Percentiles rank a stretch among this genome's conserved stretches.
Evolutionary conservation across 2,888 invertebrate species (phyloP).

Genomic region (Lumbricus terrestris): DNA sequence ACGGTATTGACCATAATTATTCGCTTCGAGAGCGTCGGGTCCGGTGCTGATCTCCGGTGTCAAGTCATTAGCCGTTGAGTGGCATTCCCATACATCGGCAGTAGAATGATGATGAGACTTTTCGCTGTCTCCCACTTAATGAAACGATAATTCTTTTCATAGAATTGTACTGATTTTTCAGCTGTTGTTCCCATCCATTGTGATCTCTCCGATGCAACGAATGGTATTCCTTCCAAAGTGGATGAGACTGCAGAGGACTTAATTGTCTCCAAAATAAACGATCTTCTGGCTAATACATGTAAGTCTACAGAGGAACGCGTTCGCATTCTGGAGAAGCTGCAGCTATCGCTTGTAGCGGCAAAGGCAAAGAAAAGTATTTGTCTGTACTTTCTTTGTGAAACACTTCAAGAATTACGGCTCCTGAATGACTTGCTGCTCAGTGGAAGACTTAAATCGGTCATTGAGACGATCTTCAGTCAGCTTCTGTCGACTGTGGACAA

Average conservation of each 20-base stretch:
- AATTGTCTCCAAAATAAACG: background rate
- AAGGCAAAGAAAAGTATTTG: background rate
- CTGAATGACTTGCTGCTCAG: background rate
- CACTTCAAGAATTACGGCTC: background rate
- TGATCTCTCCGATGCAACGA: background rate
- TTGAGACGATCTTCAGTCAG: background rate
- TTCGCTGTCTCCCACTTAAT: no score
- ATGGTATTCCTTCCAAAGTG: background rate
- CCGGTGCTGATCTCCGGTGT: no score
- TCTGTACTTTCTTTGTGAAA: slow-evolving; percentile 12
- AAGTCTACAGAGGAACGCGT: background rate
- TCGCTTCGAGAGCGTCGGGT: no score
- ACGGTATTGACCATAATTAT: no score
- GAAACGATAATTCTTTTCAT: no score
- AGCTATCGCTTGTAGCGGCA: background rate
- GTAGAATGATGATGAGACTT: no score
- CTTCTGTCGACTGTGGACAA: background rate
- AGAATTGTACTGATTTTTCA: background rate
- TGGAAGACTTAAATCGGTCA: background rate
- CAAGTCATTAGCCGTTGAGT: no score
- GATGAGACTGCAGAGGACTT: background rate
- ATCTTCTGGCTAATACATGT: background rate
- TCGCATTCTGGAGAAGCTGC: background rate
- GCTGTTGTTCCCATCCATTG: background rate
- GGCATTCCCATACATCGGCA: no score